Conservation (phyloP, 2,113 vertebrate species). For the Prunella fulvescens region DNA sequence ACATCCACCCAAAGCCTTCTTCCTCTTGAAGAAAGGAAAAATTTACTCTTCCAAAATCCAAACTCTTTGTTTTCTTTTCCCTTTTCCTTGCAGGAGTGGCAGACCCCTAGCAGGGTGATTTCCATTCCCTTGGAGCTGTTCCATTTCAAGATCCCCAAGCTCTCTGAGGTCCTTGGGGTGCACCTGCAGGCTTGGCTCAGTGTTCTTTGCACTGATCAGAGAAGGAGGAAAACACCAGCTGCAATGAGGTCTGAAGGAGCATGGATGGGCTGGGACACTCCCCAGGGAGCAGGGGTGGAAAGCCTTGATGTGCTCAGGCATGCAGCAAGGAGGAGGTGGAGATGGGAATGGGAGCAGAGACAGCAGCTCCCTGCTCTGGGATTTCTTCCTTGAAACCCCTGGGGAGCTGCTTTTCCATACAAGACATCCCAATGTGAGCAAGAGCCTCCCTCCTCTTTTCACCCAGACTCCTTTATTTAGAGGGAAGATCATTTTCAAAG, state of each 20-base stretch:
- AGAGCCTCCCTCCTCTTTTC: background rate
- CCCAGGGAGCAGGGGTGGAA: background rate
- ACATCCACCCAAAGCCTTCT: background rate
- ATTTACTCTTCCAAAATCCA: background rate
- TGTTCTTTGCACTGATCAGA: background rate
- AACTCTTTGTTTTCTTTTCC: background rate
- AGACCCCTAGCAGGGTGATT: background rate
- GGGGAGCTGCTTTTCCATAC: background rate
- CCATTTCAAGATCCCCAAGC: background rate
- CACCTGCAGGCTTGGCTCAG: background rate
- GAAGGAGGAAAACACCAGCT: background rate
- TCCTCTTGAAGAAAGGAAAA: background rate
- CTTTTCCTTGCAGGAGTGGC: background rate
- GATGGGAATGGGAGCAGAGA: background rate
- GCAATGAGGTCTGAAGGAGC: background rate
- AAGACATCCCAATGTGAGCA: background rate
- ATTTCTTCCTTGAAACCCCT: background rate
- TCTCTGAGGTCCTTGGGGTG: background rate
- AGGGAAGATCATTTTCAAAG: background rate
- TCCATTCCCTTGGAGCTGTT: background rate
- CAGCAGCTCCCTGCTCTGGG: background rate
- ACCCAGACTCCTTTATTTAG: background rate
- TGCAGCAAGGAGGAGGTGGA: accelerated
- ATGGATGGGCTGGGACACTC: accelerated
- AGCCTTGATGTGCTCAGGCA: background rate